A percentile compares a stretch with the other conserved stretches of the same genome.
phyloP scores from a whole-genome alignment of 2,113 vertebrate genomes.

The Bos indicus region DNA sequence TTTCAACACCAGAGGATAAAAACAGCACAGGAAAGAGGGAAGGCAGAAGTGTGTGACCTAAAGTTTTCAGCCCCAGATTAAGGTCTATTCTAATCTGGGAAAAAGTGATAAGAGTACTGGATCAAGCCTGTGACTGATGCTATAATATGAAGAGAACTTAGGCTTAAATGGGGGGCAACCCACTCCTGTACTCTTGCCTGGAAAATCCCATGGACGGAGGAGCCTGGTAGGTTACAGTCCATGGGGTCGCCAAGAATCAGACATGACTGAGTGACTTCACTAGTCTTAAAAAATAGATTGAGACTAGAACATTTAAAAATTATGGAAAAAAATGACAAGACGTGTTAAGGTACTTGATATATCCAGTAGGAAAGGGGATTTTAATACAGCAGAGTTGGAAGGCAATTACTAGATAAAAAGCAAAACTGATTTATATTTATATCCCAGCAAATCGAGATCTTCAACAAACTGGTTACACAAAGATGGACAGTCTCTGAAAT shows the following conservation, averaged over 20 bases:
- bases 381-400: neutral
- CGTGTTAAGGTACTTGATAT: neutral
- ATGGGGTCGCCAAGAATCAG: too few species aligned
- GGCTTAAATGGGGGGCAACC: neutral
- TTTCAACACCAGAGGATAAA: neutral
- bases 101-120: neutral
- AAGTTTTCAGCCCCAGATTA: constrained; percentile 15
- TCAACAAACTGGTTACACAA: neutral
- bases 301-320: neutral
- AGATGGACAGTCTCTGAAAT: neutral
- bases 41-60: neutral
- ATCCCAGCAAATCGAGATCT: neutral
- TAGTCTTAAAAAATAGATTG: neutral
- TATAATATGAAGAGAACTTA: constrained; percentile 16
- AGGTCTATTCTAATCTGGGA: neutral
- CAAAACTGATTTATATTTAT: neutral
- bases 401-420: constrained; percentile 7
- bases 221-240: too few species aligned
- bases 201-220: too few species aligned
- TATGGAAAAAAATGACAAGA: neutral
- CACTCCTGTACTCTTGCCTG: too few species aligned
- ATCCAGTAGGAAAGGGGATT: neutral
- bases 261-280: too few species aligned
- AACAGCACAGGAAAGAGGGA: neutral
- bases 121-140: neutral